A percentile compares a stretch with the other conserved stretches of the same genome.
Conservation (phyloP, 2,888 invertebrate genomes). For the Diadromus collaris region DNA sequence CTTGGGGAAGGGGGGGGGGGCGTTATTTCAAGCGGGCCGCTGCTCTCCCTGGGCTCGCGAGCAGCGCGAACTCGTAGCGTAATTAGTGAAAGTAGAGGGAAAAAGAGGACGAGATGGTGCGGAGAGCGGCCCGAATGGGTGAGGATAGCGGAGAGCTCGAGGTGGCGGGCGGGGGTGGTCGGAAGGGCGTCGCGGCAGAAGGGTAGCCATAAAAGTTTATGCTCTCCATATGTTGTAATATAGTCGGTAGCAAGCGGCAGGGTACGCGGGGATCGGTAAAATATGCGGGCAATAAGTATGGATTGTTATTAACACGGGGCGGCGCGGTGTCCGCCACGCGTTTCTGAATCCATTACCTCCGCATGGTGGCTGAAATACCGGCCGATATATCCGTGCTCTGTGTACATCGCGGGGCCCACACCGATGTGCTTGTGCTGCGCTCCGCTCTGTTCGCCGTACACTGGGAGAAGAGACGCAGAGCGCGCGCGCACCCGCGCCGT, state of each 20-base stretch:
- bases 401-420: slow-evolving; percentile 73
- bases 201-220: slow-evolving; percentile 80
- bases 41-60: slow-evolving; percentile 39
- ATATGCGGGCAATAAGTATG: slow-evolving; percentile 81
- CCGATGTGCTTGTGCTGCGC: slow-evolving; percentile 49
- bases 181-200: slow-evolving; percentile 73
- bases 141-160: slow-evolving; percentile 64
- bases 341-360: slow-evolving; percentile 80
- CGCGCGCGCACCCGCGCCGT: slow-evolving; percentile 50
- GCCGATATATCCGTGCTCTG: slow-evolving; percentile 79
- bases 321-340: slow-evolving; percentile 79
- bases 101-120: slow-evolving; percentile 62
- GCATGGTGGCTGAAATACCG: slow-evolving; percentile 80
- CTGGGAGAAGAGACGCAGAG: slow-evolving; percentile 45
- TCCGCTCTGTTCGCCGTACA: slow-evolving; percentile 30
- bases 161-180: slow-evolving; percentile 62
- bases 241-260: slow-evolving; percentile 73
- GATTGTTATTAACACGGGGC: slow-evolving; percentile 80
- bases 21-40: slow-evolving; percentile 59
- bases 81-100: slow-evolving; percentile 68
- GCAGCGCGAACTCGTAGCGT: slow-evolving; percentile 57
- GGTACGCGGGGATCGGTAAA: slow-evolving; percentile 77
- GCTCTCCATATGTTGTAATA: slow-evolving; percentile 81
- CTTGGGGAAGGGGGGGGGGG: slow-evolving; percentile 1
- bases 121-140: slow-evolving; percentile 64